Base-by-base conservation (phyloP, 1,140 invertebrate species). In the Heliconius himera region DNA sequence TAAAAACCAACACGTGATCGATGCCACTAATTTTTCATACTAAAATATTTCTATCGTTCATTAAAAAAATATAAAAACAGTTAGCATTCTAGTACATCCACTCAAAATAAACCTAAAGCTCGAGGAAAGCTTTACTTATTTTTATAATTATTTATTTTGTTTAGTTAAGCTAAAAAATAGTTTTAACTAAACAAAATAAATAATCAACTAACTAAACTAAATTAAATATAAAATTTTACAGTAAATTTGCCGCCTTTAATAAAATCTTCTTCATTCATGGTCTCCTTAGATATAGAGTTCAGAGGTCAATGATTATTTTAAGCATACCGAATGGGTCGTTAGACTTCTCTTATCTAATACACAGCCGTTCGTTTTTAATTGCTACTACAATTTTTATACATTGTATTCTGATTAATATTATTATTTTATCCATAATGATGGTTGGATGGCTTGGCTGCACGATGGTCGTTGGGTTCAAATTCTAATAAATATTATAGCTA, bases 271-370 rank as follows among this genome's bases (percentile, higher is more conserved):
- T 72, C 70, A 71, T 77, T 77, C 60, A 80, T 76, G 46, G 70
- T 60, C 41, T 22, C 33, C 18, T 70, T 73, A 70, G 84, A 86
- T 81, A 82, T 54, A 60, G 76, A 77, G 83, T 82, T 85, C 83
- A 51, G 73, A 83, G 82, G 84, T 85, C 82, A 81, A 74, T 79
- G 83, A 84, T 83, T 80, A 81, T 83, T 79, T 83, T 66, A 70
- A 83, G 22, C 80, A 77, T 76, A 71, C 80, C 75, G 71, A 77
- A 38, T 77, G 70, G 80, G 80, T 79, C 83, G 76, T 86, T 85
- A 83, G 79, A 76, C 82, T 81, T 81, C 56, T 76, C 75, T 85
- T 85, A 85, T 85, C 84, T 74, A 49, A 72, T 41, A 60, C 75
- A 46, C 36, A 66, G 66, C 36, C 41, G 46, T 77, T 70, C 73